Evolutionary conservation across 2,113 vertebrate genomes (phyloP), one percentile per base, ranked within the genome.

Genomic region (Mustela nigripes): DNA sequence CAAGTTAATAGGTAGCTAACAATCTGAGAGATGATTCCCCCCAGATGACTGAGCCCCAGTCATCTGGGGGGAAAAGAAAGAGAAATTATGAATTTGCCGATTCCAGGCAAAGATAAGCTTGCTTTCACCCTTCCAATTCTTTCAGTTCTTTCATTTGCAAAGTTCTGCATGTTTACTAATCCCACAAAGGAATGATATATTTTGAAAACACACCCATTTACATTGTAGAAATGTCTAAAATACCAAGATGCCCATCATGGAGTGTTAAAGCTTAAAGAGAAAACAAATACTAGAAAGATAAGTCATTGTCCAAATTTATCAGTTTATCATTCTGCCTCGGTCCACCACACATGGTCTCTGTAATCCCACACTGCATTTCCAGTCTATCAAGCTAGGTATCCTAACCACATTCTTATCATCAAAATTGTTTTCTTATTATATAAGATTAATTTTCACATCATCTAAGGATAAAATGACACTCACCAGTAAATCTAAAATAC

Each of bases 111-210:
- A 93, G 10, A 7, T 33, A 91, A 74, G 9, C 3, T 31, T 53
- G 82, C 22, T 9, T 62, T 95, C 8, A 62, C 11, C 2, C 7
- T 28, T 92, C 76, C 12, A 33, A 53, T 89, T 69, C n/a, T 89
- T 83, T 96, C 12, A 33, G 45, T 89, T 69, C n/a, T 89, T 84
- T 96, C 16, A 36, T 39, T 53, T 84, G 89, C 26, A 63, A 26
- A 93, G 9, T 67, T 71, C 18, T 56, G n/a, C 69, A 45, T 48
- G 18, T 45, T 71, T 73, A 28, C 19, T 80, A 33, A 11, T 73
- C 31, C 45, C 5, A 48, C 24, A 58, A 62, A 74, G 4, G 78
- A 80, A 56, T 18, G 53, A 31, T 7, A n/a, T 33, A 62, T 62
- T 71, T 86, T 89, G 56, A 88, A 91, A n/a, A 58, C 21, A 84